Percentiles rank a stretch among this genome's conserved stretches.
Evolutionary conservation across 2,113 vertebrate genomes (phyloP).

Genomic region (Lucifuga dentata): DNA sequence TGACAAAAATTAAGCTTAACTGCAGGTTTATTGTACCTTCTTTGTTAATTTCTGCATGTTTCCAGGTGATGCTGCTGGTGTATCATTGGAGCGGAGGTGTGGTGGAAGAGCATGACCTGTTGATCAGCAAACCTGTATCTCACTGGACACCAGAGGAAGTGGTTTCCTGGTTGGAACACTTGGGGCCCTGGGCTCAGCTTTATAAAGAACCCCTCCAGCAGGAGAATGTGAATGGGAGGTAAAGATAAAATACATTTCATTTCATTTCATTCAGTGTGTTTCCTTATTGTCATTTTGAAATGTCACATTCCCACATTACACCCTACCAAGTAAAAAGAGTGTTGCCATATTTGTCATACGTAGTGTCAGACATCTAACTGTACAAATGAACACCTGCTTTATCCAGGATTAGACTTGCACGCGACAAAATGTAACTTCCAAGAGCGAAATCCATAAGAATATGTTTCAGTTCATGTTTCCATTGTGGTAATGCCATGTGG

Average conservation of each 20-base stretch:
- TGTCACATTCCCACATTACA: too few species aligned
- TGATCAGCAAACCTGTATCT: constrained; percentile 90
- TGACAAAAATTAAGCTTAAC: too few species aligned
- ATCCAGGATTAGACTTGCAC: too few species aligned
- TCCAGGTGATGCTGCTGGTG: constrained; percentile 90
- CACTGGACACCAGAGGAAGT: constrained; percentile 92
- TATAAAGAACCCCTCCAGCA: constrained; percentile 89
- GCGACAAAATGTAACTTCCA: too few species aligned
- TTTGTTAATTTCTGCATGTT: constrained; percentile 1
- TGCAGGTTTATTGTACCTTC: background rate
- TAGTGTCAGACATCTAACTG: too few species aligned
- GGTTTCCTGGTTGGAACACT: constrained; percentile 89
- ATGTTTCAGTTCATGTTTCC: background rate
- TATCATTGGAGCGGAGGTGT: constrained; percentile 92
- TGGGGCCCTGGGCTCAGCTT: constrained; percentile 91
- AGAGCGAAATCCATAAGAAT: too few species aligned
- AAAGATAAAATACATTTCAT: constrained; percentile 32
- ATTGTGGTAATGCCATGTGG: background rate
- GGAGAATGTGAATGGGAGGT: constrained; percentile 95
- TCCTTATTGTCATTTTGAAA: too few species aligned
- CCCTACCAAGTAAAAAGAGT: background rate
- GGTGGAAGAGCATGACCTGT: constrained; percentile 83
- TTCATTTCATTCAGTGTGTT: too few species aligned
- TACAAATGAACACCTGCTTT: too few species aligned
- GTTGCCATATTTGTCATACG: too few species aligned